These are phyloP conservation scores for Xyrauchen texanus DNA, from an alignment of 2,113 vertebrate genomes.

Conservation along the genomic window DNA sequence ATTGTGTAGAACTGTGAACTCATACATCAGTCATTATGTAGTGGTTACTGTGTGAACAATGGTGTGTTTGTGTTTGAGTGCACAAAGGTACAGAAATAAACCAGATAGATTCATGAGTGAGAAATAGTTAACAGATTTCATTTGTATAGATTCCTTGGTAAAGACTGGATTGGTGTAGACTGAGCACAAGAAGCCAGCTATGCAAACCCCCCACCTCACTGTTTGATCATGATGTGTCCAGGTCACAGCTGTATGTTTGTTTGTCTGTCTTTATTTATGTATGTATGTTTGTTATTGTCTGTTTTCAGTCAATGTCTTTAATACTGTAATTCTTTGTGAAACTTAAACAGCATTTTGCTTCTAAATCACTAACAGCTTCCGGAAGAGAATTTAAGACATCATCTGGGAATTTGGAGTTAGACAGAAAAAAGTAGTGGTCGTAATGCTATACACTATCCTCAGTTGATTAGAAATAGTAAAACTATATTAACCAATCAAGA, in stretches of 20 bases:
- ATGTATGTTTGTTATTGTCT: constrained; percentile 28
- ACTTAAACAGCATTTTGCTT: constrained; percentile 97
- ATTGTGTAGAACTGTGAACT: not conserved
- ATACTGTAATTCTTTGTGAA: constrained; percentile 77
- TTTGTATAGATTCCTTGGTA: too few species aligned
- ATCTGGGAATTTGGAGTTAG: constrained; percentile 39
- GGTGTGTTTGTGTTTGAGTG: constrained; percentile 24
- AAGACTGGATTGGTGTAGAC: not conserved
- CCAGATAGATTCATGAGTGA: not conserved
- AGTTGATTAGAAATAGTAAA: constrained; percentile 1
- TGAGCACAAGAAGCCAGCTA: constrained; percentile 69
- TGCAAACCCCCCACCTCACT: constrained; percentile 66
- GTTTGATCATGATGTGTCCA: constrained; percentile 83
- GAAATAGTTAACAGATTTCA: not conserved
- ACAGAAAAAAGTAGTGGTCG: not conserved
- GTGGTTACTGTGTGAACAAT: constrained; percentile 16
- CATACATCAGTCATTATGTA: constrained; percentile 15
- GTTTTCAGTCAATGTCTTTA: constrained; percentile 60
- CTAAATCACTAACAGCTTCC: constrained; percentile 93
- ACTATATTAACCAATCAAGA: too few species aligned
- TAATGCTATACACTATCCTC: not conserved
- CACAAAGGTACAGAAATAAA: not conserved
- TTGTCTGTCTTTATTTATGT: constrained; percentile 43
- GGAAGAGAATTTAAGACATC: constrained; percentile 66
- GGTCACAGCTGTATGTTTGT: constrained; percentile 64